Conservation (phyloP, 1,140 invertebrate species). For the Hesperophylax magnus region DNA sequence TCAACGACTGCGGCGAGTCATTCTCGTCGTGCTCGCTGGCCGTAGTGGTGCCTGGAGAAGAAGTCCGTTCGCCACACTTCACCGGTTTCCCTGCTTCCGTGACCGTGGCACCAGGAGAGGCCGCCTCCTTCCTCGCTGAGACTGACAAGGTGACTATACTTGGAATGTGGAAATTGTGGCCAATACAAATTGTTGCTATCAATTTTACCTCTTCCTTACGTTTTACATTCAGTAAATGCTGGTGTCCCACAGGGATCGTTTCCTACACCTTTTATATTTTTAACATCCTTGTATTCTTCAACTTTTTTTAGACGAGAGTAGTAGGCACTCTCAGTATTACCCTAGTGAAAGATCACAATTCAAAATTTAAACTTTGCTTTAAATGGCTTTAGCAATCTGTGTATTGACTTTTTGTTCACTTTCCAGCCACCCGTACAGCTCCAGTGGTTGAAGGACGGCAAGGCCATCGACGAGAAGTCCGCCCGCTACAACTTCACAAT, state of each 20-base stretch:
- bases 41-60: constrained; percentile 90
- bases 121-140: constrained; percentile 85
- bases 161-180: no score
- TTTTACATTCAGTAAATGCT: no score
- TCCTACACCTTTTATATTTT: no score
- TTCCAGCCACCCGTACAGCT: constrained; percentile 72
- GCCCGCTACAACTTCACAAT: constrained; percentile 86
- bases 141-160: constrained; percentile 73
- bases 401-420: not conserved
- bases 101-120: constrained; percentile 87
- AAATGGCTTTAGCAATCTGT: no score
- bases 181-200: no score
- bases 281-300: no score
- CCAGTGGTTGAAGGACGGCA: constrained; percentile 92
- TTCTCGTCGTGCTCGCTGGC: constrained; percentile 92
- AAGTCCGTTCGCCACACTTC: constrained; percentile 86
- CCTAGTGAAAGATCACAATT: no score
- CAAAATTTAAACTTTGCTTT: no score
- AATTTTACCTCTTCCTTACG: no score
- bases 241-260: no score
- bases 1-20: constrained; percentile 94
- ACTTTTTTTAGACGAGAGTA: no score
- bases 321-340: no score
- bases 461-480: constrained; percentile 83
- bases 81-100: constrained; percentile 90